Conservation (phyloP, 2,888 invertebrate species). For the Belgica antarctica region DNA sequence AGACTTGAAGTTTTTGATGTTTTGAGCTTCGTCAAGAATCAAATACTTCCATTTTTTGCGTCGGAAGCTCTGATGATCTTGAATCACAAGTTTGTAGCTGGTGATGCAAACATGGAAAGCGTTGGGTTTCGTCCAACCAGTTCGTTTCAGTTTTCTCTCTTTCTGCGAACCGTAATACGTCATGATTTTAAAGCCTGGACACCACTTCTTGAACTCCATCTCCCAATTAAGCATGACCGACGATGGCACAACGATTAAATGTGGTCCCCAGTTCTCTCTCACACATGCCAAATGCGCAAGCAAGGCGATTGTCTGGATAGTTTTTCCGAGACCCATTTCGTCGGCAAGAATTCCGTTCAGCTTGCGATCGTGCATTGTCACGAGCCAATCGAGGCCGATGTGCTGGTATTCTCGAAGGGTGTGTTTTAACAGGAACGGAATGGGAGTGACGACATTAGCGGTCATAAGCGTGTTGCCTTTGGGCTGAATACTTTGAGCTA, state of each 20-base stretch:
- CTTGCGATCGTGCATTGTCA: constrained; percentile 91
- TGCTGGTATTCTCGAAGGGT: constrained; percentile 92
- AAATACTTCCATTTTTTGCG: constrained; percentile 98
- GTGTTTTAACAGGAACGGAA: constrained; percentile 90
- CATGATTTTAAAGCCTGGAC: constrained; percentile 97
- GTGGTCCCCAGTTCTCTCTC: constrained; percentile 91
- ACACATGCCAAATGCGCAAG: constrained; percentile 92
- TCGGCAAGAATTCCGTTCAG: constrained; percentile 95
- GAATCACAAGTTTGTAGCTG: constrained; percentile 95
- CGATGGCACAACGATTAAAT: constrained; percentile 97
- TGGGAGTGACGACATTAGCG: constrained; percentile 87
- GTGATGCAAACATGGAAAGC: constrained; percentile 98
- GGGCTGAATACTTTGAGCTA: constrained; percentile 95
- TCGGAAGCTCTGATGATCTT: constrained; percentile 96
- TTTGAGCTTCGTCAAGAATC: constrained; percentile 97
- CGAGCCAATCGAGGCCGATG: constrained; percentile 95
- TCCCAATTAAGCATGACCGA: constrained; percentile 99
- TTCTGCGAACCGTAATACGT: constrained; percentile 97
- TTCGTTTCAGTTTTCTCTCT: constrained; percentile 86
- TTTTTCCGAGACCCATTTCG: constrained; percentile 97
- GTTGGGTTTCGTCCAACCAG: constrained; percentile 97
- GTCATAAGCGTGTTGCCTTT: constrained; percentile 96
- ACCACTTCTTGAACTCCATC: constrained; percentile 99
- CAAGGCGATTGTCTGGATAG: constrained; percentile 93
- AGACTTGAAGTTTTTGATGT: constrained; percentile 99